Conservation (phyloP, 2,888 invertebrate species). For the Ptilodon capucinus region DNA sequence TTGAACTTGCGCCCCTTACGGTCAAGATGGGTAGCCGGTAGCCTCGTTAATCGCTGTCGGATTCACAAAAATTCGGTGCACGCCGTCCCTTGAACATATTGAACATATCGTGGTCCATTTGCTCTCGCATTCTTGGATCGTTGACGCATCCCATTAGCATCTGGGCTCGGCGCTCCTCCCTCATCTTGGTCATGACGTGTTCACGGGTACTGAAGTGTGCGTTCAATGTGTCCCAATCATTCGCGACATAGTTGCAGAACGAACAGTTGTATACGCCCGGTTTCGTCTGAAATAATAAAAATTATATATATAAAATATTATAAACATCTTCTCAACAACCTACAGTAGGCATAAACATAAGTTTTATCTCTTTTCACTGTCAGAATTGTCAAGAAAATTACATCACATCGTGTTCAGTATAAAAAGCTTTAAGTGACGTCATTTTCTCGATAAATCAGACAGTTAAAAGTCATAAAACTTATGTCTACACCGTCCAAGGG, state of each 20-base stretch:
- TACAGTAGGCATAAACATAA: too few species aligned
- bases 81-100: not conserved
- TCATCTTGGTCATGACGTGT: not conserved
- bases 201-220: not conserved
- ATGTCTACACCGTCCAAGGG: too few species aligned
- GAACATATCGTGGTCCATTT: not conserved
- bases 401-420: too few species aligned
- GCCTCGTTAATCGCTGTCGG: not conserved
- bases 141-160: not conserved
- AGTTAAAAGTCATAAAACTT: too few species aligned
- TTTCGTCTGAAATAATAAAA: not conserved
- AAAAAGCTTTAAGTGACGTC: too few species aligned
- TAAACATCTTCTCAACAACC: too few species aligned
- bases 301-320: not conserved
- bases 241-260: not conserved
- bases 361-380: too few species aligned
- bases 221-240: not conserved
- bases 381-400: too few species aligned
- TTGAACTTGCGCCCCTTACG: too few species aligned
- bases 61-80: not conserved
- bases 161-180: not conserved
- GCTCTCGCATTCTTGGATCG: not conserved
- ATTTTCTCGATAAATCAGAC: too few species aligned
- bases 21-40: too few species aligned
- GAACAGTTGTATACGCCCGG: conserved; percentile 3